Evolutionary conservation across 2,113 vertebrate genomes (phyloP).

Genomic region (Gasterosteus nipponicus): DNA sequence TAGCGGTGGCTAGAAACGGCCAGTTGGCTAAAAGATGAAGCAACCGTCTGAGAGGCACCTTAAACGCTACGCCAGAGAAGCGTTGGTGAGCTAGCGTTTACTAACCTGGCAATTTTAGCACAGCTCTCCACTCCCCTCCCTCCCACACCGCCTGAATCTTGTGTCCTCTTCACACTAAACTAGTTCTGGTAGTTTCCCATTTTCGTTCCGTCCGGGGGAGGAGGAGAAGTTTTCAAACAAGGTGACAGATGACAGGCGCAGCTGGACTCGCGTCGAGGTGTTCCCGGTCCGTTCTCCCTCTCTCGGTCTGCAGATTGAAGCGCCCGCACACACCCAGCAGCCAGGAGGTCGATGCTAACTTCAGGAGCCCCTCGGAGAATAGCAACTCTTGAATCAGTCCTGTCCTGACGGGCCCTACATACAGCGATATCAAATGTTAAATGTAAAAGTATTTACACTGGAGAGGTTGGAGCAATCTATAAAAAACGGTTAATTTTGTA

Average conservation of each 20-base stretch:
- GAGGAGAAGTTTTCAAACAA: constrained; percentile 37
- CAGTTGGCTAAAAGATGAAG: constrained; percentile 26
- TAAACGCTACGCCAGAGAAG: constrained; percentile 25
- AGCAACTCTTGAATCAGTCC: neutral
- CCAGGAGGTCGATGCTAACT: constrained; percentile 66
- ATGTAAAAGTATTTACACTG: neutral
- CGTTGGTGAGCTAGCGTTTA: constrained; percentile 59
- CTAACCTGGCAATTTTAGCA: constrained; percentile 70
- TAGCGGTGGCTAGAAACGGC: neutral
- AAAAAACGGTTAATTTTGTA: neutral
- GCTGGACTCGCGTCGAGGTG: constrained; percentile 53
- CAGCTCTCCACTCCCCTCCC: constrained; percentile 36
- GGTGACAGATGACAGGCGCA: constrained; percentile 63
- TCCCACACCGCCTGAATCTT: constrained; percentile 26
- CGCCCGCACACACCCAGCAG: constrained; percentile 72
- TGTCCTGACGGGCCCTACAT: neutral
- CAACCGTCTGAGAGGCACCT: constrained; percentile 25
- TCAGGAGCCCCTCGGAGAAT: constrained; percentile 58
- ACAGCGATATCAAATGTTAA: neutral
- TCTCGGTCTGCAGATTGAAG: constrained; percentile 34
- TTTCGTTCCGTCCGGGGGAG: constrained; percentile 46
- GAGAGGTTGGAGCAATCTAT: neutral
- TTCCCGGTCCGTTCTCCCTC: constrained; percentile 59
- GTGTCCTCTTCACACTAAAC: constrained; percentile 56
- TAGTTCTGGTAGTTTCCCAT: constrained; percentile 76